These are phyloP conservation scores for Phocoena sinus DNA, from an alignment of 2,113 vertebrate species.

Conservation along the genomic window DNA sequence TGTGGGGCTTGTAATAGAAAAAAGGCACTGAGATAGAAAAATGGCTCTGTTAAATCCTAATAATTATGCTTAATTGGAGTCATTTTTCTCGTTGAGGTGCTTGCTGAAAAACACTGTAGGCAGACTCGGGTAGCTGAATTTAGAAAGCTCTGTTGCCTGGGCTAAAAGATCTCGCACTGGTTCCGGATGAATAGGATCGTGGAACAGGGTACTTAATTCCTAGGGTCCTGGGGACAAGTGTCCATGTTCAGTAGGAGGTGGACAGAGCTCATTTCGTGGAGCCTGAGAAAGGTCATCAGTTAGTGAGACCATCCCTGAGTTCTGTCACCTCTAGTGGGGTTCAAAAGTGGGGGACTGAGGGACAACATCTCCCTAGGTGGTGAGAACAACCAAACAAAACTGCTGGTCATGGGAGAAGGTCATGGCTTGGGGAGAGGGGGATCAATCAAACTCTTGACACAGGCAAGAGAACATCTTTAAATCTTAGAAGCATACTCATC, in stretches of 20 bases:
- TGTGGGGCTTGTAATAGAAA: constrained; percentile 58
- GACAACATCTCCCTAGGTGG: neutral
- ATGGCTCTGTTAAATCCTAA: constrained; percentile 52
- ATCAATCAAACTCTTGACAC: neutral
- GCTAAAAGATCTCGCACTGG: neutral
- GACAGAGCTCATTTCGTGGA: neutral
- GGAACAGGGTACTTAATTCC: neutral
- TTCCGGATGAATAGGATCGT: neutral
- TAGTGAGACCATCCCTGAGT: neutral
- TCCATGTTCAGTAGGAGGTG: neutral
- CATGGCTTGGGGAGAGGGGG: neutral
- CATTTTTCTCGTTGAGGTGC: constrained; percentile 52
- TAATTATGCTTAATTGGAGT: constrained; percentile 55
- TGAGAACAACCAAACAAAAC: neutral
- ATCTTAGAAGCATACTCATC: neutral
- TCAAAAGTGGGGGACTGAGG: neutral
- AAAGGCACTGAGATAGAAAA: constrained; percentile 44
- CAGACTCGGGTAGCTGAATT: constrained; percentile 27
- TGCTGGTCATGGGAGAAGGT: neutral
- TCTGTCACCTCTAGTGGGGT: neutral
- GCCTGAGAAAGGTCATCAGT: neutral
- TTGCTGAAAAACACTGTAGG: constrained; percentile 7
- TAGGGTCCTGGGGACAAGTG: neutral
- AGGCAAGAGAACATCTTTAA: neutral
- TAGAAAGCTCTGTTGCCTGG: constrained; percentile 26